Conservation (phyloP, 2,888 invertebrate species). For the Acheta domesticus region DNA sequence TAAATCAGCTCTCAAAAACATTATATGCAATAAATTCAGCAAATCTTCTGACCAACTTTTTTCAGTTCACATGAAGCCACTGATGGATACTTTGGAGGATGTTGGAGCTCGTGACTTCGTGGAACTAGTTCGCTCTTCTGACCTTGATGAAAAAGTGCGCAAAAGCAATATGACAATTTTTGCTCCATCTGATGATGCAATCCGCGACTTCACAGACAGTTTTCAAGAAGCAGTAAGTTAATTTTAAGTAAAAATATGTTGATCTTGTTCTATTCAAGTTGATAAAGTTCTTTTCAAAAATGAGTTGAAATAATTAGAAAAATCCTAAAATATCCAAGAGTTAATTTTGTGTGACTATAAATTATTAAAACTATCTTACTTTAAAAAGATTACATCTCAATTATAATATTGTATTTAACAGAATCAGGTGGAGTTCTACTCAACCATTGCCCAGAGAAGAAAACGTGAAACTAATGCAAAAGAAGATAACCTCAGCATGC, state of each 20-base stretch:
- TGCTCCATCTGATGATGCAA: conserved; percentile 51
- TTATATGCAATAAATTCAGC: no score
- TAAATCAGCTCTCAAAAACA: background rate
- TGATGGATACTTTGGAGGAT: conserved; percentile 56
- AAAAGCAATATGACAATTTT: conserved; percentile 54
- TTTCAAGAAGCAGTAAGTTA: conserved; percentile 53
- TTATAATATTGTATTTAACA: conserved; percentile 44
- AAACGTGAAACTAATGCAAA: conserved; percentile 38
- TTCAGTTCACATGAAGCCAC: conserved; percentile 55
- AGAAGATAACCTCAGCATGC: conserved; percentile 47
- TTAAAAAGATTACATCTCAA: conserved; percentile 48
- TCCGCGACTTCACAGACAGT: conserved; percentile 43
- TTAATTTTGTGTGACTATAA: background rate
- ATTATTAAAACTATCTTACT: conserved; percentile 40
- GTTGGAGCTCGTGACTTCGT: conserved; percentile 59
- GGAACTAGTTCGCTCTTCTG: conserved; percentile 53
- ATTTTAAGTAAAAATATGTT: no score
- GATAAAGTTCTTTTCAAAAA: no score
- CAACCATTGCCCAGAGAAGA: conserved; percentile 39
- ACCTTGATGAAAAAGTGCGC: conserved; percentile 51
- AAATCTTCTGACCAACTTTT: background rate
- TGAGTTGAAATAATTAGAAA: no score
- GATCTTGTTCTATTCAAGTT: no score
- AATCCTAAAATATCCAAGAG: no score
- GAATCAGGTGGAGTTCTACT: conserved; percentile 50